Evolutionary conservation across 37 sponge, comb jelly and placozoan species (phyloP), one percentile per base, ranked within the genome.

Genomic region (Aphrocallistes beatrix): DNA sequence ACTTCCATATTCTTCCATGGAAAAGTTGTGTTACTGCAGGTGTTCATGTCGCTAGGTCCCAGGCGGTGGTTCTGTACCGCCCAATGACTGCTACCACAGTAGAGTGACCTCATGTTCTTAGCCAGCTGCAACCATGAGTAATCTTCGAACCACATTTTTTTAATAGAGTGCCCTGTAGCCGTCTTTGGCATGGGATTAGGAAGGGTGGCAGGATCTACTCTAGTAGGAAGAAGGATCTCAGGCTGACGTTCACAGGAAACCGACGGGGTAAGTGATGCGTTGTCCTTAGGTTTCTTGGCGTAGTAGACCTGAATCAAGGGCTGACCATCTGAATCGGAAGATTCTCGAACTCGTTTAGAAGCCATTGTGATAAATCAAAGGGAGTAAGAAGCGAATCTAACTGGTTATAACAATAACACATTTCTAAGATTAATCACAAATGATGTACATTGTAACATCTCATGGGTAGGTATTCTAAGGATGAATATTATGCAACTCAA

Each of bases 141-240:
- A 60, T 60, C 75, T 60, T 60, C 75, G 75, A 32, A 60, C 75
- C 75, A 60, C 8, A 3, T 60, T 30, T 60, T 60, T 13, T 60
- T 19, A 19, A 60, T 60, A 60, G 75, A 60, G 75, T 60, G 75
- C 75, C 75, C 75, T 25, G 75, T 60, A 60, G 75, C 75, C 75
- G 75, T 19, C 75, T 13, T 60, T 30, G 25, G 21, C 75, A 60
- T 60, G 75, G 75, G 75, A 60, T 60, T 60, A 28, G 75, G 75
- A 3, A 60, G 21, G 75, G 32, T 60, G 75, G 75, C 75, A 3
- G 34, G 75, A 60, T 60, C 75, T 60, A 19, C 17, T 60, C 10
- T 60, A 60, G 75, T 19, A 1, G 75, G 75, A 3, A 60, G n/a
- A 60, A 60, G 75, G 21, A 60, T 60, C 21, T 60, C 75, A 3